These are phyloP conservation scores for Pipistrellus nathusii DNA, from an alignment of 2,797 vertebrate genomes.

Conservation along the genomic window DNA sequence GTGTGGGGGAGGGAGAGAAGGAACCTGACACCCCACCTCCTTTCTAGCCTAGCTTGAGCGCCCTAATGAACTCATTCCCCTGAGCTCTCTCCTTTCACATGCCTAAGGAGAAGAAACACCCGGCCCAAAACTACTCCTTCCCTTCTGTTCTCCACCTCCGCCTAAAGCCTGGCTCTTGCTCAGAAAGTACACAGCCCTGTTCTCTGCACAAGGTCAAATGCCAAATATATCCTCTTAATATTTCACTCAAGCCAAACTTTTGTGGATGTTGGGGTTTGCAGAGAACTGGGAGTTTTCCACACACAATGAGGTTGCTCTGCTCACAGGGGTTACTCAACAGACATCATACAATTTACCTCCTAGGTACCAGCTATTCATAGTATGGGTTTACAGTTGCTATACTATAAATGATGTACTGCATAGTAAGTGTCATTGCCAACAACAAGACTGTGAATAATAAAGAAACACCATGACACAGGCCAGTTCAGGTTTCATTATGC, in stretches of 20 bases:
- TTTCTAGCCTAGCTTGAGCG: neutral
- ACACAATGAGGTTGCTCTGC: neutral
- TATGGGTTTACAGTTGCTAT: neutral
- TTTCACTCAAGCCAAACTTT: conserved; percentile 69
- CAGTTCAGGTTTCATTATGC: neutral
- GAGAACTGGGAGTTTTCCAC: conserved; percentile 21
- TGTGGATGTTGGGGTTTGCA: neutral
- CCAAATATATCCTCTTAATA: conserved; percentile 66
- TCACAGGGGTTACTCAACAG: conserved; percentile 21
- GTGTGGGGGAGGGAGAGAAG: neutral
- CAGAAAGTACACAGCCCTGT: conserved; percentile 43
- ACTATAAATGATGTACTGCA: neutral
- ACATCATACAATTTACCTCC: neutral
- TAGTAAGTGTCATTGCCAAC: neutral
- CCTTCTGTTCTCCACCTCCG: neutral
- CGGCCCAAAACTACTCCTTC: neutral
- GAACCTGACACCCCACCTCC: neutral
- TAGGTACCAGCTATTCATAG: neutral
- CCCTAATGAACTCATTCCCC: neutral
- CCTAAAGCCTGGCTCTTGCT: conserved; percentile 8
- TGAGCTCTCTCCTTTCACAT: neutral
- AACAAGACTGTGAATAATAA: conserved; percentile 4
- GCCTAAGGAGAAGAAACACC: neutral
- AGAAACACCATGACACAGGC: neutral
- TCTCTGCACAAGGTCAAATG: conserved; percentile 47